Evolutionary conservation across 1,140 invertebrate species (phyloP), one percentile per base, ranked within the genome.

Genomic region (Ectropis grisescens): DNA sequence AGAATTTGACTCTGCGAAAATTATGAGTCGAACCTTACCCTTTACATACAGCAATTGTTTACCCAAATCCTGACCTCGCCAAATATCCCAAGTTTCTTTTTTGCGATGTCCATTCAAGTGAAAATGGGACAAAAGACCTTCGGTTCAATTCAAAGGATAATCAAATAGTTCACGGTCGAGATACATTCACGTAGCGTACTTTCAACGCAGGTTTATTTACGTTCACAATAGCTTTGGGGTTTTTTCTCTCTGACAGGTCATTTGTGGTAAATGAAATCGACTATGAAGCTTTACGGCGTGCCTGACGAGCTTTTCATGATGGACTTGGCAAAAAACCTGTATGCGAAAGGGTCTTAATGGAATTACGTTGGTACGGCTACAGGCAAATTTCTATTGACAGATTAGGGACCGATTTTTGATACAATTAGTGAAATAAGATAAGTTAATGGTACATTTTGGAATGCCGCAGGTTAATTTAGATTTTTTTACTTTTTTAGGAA

Each of bases 91-190:
- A 13, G 31, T 32, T 35, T 26, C 12, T 39, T 32, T 40, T 43
- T 35, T 29, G 16, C 26, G 19, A 26, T 28, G 40, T 41, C 45
- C 42, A 42, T 32, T 50, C 40, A 50, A 15, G 52, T 46, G 43
- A 39, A 50, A 44, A 47, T 29, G 29, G 47, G 44, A 47, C 47
- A 36, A 30, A 39, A 37, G 44, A 47, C 44, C 41, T 50, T 44
- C 37, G 34, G 37, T 44, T 47, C 52, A 41, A 55, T 55, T 50
- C 52, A 41, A 50, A 39, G 47, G 52, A 50, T 50, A 55, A 55
- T 55, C 47, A 50, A 55, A 55, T 55, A 55, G 47, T 50, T 47
- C 49, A 55, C 52, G 52, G 47, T 50, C 32, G 41, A 32, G 30
- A 39, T 47, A 40, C 49, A 43, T 47, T 50, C 43, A 29, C 39